Evolutionary conservation across 2,797 vertebrate genomes (phyloP).

Genomic region (Aphelocoma californica): DNA sequence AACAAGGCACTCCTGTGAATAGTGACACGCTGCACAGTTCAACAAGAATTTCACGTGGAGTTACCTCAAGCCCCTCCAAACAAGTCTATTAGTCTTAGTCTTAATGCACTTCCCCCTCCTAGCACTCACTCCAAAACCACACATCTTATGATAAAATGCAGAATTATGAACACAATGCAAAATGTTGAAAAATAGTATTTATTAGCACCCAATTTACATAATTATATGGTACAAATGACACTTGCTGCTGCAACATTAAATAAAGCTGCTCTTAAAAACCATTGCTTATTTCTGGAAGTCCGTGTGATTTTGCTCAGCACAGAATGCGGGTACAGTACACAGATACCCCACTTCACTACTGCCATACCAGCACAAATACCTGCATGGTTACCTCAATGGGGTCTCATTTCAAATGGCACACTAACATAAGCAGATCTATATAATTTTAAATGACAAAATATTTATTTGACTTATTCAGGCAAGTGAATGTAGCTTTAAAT

Average conservation of each 20-base stretch:
- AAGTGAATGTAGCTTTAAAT: conserved; percentile 46
- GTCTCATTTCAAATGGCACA: conserved; percentile 3
- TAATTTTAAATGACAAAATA: conserved; percentile 44
- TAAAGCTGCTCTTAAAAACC: conserved; percentile 71
- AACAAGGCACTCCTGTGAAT: not conserved
- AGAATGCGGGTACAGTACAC: conserved; percentile 44
- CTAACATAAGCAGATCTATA: conserved; percentile 28
- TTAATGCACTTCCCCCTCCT: not conserved
- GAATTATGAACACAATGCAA: not conserved
- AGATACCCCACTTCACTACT: conserved; percentile 45
- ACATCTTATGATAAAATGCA: not conserved
- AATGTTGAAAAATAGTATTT: conserved; percentile 76
- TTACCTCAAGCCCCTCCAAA: not conserved
- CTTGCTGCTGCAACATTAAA: conserved; percentile 70
- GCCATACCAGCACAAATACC: conserved; percentile 37
- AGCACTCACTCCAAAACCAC: not conserved
- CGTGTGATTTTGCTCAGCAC: conserved; percentile 61
- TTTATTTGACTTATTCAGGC: conserved; percentile 29
- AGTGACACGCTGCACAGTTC: accelerated
- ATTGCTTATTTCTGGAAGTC: conserved; percentile 64
- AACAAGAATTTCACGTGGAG: not conserved
- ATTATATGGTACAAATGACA: conserved; percentile 75
- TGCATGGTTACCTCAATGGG: conserved; percentile 18
- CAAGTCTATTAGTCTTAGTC: accelerated
- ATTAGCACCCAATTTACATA: conserved; percentile 76